phyloP scores from a whole-genome alignment of 2,797 vertebrate species.

The Podargus strigoides region DNA sequence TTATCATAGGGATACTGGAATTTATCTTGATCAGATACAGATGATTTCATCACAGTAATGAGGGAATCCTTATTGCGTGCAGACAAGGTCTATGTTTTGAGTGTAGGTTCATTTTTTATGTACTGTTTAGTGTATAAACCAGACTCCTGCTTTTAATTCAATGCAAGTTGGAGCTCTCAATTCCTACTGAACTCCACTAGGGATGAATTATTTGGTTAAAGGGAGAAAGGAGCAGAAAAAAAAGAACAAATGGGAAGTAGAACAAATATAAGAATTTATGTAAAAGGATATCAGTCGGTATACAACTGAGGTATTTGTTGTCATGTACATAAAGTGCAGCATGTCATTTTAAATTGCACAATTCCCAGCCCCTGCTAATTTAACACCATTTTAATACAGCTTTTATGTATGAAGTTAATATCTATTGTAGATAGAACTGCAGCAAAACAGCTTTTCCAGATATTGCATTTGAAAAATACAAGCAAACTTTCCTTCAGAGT shows the following conservation, averaged over 20 bases:
- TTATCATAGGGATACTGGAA: slow-evolving; percentile 54
- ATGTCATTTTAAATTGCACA: not conserved
- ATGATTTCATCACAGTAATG: slow-evolving; percentile 47
- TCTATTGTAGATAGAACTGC: not conserved
- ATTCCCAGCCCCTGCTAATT: not conserved
- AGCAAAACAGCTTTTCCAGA: not conserved
- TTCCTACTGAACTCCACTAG: not conserved
- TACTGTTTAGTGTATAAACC: slow-evolving; percentile 8
- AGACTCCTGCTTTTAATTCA: slow-evolving; percentile 27
- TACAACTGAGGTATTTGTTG: not conserved
- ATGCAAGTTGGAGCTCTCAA: not conserved
- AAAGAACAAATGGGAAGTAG: not conserved
- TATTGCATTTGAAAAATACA: not conserved
- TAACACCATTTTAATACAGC: not conserved
- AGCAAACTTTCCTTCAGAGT: not conserved
- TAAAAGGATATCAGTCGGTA: not conserved
- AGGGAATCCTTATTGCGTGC: slow-evolving; percentile 18
- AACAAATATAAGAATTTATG: not conserved
- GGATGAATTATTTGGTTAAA: not conserved
- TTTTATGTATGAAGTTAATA: slow-evolving; percentile 1
- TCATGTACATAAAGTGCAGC: not conserved
- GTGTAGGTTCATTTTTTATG: slow-evolving; percentile 4
- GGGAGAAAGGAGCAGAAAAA: not conserved
- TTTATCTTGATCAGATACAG: slow-evolving; percentile 53
- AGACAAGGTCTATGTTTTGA: slow-evolving; percentile 24